Conservation (phyloP, 2,113 vertebrate species). For the Otis tarda region DNA sequence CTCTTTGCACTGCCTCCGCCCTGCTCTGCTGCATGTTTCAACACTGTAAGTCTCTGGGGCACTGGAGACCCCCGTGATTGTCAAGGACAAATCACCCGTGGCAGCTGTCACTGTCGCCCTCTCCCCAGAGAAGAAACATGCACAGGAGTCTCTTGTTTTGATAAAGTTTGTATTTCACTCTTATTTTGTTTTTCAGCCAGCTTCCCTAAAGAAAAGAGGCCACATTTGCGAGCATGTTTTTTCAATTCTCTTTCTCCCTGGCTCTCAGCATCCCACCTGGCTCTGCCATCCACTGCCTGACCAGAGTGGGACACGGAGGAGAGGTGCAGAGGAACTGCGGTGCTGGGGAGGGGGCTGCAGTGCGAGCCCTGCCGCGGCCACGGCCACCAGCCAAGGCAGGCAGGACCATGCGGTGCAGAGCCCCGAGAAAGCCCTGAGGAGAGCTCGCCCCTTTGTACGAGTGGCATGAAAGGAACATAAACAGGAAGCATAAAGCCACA, state of each 20-base stretch:
- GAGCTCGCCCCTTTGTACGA: neutral
- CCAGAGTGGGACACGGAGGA: accelerated
- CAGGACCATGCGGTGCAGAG: neutral
- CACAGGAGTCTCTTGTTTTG: neutral
- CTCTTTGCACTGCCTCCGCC: neutral
- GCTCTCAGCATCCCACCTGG: neutral
- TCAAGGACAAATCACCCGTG: neutral
- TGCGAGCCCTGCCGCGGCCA: accelerated
- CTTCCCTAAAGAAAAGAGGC: neutral
- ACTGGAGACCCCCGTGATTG: accelerated
- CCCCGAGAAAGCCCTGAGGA: neutral
- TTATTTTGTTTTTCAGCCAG: neutral
- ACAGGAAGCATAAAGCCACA: constrained; percentile 60
- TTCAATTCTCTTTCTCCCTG: neutral
- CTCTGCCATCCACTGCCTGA: accelerated
- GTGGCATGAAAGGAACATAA: constrained; percentile 18
- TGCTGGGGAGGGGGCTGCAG: neutral
- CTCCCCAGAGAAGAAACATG: accelerated
- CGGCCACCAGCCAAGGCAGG: accelerated
- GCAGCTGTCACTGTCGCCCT: neutral
- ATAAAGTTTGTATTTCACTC: neutral
- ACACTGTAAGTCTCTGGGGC: accelerated
- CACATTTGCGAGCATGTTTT: accelerated
- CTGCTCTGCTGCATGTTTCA: neutral
- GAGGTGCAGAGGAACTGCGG: neutral